phyloP scores from a whole-genome alignment of 2,113 vertebrate species.

The Rafetus swinhoei region DNA sequence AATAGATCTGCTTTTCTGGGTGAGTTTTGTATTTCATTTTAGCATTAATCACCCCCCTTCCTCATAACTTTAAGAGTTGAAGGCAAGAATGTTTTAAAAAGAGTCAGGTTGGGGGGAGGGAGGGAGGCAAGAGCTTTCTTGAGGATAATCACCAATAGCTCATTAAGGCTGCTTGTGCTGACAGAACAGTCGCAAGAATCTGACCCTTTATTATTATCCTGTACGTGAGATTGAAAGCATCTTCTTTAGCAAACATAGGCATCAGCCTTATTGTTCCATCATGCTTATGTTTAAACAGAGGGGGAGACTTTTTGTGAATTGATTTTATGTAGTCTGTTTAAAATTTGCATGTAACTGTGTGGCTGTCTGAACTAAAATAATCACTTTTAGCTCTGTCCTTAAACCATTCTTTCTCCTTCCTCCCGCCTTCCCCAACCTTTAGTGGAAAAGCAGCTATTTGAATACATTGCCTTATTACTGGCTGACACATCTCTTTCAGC shows the following conservation, averaged over 20 bases:
- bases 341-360: constrained; percentile 51
- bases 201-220: not conserved
- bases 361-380: constrained; percentile 56
- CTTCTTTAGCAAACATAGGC: constrained; percentile 4
- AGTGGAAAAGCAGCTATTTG: constrained; percentile 25
- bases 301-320: constrained; percentile 11
- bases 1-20: not conserved
- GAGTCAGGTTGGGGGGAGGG: not conserved
- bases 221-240: not conserved
- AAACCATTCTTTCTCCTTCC: not conserved
- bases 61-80: not conserved
- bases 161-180: constrained; percentile 17
- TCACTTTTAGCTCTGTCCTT: constrained; percentile 48
- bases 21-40: not conserved
- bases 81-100: not conserved
- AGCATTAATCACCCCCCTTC: not conserved
- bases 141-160: not conserved
- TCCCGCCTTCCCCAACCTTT: not conserved
- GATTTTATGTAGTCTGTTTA: constrained; percentile 10
- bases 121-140: not conserved
- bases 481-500: constrained; percentile 24
- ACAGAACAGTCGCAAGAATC: not conserved
- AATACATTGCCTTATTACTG: not conserved
- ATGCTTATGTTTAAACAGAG: constrained; percentile 47
- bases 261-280: constrained; percentile 39